Base-by-base conservation (phyloP, 2,113 vertebrate genomes). In the Notothenia coriiceps region DNA sequence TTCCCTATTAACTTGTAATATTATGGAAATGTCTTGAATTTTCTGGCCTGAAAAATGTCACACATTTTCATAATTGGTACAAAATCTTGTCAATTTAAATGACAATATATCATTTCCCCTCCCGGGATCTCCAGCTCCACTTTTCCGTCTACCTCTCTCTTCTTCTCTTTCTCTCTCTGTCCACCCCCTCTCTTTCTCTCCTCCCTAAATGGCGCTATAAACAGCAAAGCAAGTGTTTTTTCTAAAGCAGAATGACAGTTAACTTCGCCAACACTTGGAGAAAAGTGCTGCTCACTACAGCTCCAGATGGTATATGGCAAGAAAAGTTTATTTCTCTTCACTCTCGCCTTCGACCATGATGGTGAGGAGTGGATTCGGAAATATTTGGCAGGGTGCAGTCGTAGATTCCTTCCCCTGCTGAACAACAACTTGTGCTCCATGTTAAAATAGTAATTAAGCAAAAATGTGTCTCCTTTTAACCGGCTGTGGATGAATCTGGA, bases 261-360 rank as follows among this genome's bases (percentile, higher is more conserved):
- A 73, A 65, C 70, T 33, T 15, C 7, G 55, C 83, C 85, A 87
- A 57, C 66, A 56, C 50, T 83, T 62, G 74, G 79, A 74, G 77
- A 66, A 71, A 67, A 79, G 76, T 52, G 60, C 66, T 18, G 50
- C 71, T 79, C 75, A 65, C 86, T 65, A 40, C 7, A 33, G 13
- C 85, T 87, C 81, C 89, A 91, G 83, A 90, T 79, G 84, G 87
- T 79, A 70, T 3, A 40, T 5, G 17, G 49, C 3, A 7, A 63
- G 52, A 51, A 56, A 72, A 72, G 80, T 83, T 84, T 47, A 17
- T 14, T 73, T 82, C 67, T 63, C 5, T 73, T 62, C 15, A 12
- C 18, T 49, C 44, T 56, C 44, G 69, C 62, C 71, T 82, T 79
- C 50, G 40, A 63, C 72, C 61, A 3, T 20, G 57, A 47, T 35